A percentile compares a stretch with the other conserved stretches of the same genome.
phyloP scores from a whole-genome alignment of 2,113 vertebrate genomes.

The Camarhynchus parvulus region DNA sequence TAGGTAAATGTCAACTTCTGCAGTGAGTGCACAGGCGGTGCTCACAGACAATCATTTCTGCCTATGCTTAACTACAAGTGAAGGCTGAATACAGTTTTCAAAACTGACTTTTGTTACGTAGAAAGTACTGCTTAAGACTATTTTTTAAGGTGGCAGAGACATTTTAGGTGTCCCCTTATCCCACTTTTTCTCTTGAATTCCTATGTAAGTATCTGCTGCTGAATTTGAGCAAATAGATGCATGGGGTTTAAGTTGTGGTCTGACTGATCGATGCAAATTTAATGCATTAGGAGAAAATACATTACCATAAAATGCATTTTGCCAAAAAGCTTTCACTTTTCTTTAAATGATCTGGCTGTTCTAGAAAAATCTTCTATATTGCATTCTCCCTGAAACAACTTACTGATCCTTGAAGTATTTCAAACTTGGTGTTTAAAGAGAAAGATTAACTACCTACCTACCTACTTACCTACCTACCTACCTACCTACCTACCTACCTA shows the following conservation, averaged over 20 bases:
- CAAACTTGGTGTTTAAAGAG: not conserved
- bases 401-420: not conserved
- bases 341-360: not conserved
- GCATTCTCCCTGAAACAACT: not conserved
- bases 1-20: not conserved
- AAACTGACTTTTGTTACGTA: not conserved
- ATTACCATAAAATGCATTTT: not conserved
- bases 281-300: not conserved
- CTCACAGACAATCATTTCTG: not conserved
- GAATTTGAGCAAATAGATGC: not conserved
- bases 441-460: not conserved
- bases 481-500: too few species aligned
- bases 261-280: not conserved
- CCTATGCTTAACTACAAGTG: not conserved
- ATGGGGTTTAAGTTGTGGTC: not conserved
- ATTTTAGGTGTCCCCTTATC: not conserved
- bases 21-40: not conserved
- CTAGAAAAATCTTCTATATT: not conserved
- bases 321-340: not conserved
- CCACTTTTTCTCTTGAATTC: not conserved
- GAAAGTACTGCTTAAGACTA: not conserved
- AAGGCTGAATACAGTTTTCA: not conserved
- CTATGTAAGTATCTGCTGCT: not conserved
- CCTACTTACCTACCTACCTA: too few species aligned
- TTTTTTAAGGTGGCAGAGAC: not conserved